Conservation (phyloP, 1,140 invertebrate genomes). For the Colletes latitarsis region DNA sequence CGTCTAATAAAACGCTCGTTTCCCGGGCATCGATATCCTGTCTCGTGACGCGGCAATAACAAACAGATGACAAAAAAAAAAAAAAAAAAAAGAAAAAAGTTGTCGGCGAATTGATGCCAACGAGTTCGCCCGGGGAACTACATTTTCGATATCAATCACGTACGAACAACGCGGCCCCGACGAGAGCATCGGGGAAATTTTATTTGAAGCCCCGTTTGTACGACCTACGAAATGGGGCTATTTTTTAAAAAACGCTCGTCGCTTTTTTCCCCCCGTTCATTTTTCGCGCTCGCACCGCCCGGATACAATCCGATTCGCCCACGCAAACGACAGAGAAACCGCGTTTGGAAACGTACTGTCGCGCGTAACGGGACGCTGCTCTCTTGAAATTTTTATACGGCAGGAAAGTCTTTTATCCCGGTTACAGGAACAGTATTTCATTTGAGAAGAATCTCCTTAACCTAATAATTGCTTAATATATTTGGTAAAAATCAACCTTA, state of each 20-base stretch:
- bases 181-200: conserved; percentile 39
- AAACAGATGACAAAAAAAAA: conserved; percentile 46
- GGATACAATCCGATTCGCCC: too few species aligned
- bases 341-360: too few species aligned
- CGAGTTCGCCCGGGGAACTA: conserved; percentile 57
- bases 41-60: conserved; percentile 54
- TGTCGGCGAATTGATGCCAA: conserved; percentile 51
- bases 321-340: too few species aligned
- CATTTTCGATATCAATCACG: conserved; percentile 66
- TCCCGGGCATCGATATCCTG: conserved; percentile 50
- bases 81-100: conserved; percentile 1
- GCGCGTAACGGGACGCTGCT: too few species aligned
- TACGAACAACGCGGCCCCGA: conserved; percentile 37
- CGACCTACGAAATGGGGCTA: background rate
- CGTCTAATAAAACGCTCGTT: conserved; percentile 59
- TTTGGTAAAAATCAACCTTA: too few species aligned
- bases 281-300: too few species aligned
- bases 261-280: background rate
- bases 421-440: too few species aligned
- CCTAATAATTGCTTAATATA: too few species aligned
- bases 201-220: conserved; percentile 9
- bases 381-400: too few species aligned
- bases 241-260: conserved; percentile 26
- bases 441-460: too few species aligned
- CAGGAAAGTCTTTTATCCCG: too few species aligned